Conservation (phyloP, 2,113 vertebrate species). For the Nyctibius bracteatus region DNA sequence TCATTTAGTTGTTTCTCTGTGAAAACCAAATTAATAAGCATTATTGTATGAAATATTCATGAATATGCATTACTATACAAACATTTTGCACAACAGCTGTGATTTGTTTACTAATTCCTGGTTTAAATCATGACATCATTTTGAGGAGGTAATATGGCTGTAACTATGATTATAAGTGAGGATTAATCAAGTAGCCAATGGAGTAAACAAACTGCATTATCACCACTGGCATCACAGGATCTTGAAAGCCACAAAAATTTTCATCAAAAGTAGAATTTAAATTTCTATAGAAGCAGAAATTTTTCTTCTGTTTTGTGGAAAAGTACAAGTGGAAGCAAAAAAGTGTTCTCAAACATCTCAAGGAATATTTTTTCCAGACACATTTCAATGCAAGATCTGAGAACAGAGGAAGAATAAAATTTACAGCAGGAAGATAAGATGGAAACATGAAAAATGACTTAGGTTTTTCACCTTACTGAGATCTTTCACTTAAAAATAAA, state of each 20-base stretch:
- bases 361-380: not conserved
- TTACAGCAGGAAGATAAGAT: not conserved
- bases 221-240: not conserved
- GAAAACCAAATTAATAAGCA: slow-evolving; percentile 61
- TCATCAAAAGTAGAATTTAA: not conserved
- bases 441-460: not conserved
- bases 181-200: slow-evolving; percentile 68
- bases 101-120: slow-evolving; percentile 78
- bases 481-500: not conserved
- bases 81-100: slow-evolving; percentile 79
- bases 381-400: not conserved
- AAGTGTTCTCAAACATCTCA: not conserved
- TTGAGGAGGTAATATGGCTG: slow-evolving; percentile 67
- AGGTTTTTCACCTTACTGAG: not conserved
- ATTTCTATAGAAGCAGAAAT: not conserved
- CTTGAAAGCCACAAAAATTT: not conserved
- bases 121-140: slow-evolving; percentile 78
- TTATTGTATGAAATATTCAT: slow-evolving; percentile 56
- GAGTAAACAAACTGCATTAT: slow-evolving; percentile 44
- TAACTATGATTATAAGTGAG: slow-evolving; percentile 61
- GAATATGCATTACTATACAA: slow-evolving; percentile 73
- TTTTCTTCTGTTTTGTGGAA: not conserved
- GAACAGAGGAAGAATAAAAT: not conserved
- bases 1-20: not conserved
- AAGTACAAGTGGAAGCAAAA: not conserved